Conservation (phyloP, 2,888 invertebrate genomes). For the Tridacna crocea region DNA sequence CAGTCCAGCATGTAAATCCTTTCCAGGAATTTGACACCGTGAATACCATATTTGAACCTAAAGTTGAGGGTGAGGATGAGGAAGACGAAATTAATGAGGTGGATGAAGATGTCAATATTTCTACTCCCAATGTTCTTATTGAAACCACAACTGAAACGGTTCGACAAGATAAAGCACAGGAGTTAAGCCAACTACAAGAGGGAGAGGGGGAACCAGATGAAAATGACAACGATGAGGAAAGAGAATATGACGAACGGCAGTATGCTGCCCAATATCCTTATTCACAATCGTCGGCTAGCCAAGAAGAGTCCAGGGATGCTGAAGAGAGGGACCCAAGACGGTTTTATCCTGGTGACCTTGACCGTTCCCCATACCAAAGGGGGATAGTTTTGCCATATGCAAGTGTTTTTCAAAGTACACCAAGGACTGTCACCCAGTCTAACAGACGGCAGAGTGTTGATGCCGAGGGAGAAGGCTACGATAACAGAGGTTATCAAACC, state of each 20-base stretch:
- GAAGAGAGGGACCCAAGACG: neutral
- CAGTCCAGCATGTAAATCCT: conserved; percentile 20
- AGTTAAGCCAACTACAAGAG: neutral
- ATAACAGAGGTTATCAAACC: neutral
- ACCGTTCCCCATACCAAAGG: conserved; percentile 10
- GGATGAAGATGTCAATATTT: neutral
- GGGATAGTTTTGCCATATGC: conserved; percentile 10
- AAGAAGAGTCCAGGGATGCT: neutral
- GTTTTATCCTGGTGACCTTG: conserved; percentile 16
- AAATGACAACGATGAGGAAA: neutral
- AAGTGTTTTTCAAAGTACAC: neutral
- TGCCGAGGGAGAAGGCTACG: conserved; percentile 1
- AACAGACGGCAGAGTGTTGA: neutral
- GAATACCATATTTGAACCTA: conserved; percentile 52
- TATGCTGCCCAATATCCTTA: conserved; percentile 50
- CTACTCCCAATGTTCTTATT: neutral
- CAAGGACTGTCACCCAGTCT: neutral
- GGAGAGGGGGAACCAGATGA: neutral
- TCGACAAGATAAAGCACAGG: neutral
- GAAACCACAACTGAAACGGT: neutral
- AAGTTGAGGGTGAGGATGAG: conserved; percentile 32
- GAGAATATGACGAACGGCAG: neutral
- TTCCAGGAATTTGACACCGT: conserved; percentile 46
- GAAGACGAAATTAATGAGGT: neutral
- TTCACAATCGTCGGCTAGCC: conserved; percentile 19